Evolutionary conservation across 2,888 invertebrate genomes (phyloP), one percentile per base, ranked within the genome.

Genomic region (Drosophila kokeensis): DNA sequence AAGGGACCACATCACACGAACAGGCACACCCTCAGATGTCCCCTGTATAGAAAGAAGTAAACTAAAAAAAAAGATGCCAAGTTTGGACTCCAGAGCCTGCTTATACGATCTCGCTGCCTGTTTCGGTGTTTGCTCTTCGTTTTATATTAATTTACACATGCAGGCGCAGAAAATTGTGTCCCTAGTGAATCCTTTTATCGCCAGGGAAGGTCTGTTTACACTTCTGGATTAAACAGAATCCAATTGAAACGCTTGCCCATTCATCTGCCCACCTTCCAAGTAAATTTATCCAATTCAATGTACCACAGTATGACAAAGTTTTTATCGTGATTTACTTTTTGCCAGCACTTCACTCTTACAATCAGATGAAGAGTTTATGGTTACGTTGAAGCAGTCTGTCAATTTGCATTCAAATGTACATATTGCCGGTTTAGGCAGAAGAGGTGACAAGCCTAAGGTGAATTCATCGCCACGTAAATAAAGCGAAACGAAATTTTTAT

Each of bases 111-210:
- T 63, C 15, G 32, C 49, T 63, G 61, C 30, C 64, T 67, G 63
- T 63, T 73, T 81, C 38, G 67, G 48, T 87, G 79, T 78, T 68
- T 79, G 64, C 69, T 61, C 55, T 69, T 52, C 30, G 60, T 40
- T 64, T 73, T 81, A 69, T 70, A 87, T 80, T 83, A 83, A 73
- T 81, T 83, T 81, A 62, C 59, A 64, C 71, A 65, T 70, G 72
- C 77, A 71, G 62, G 49, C 66, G 50, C 59, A 62, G 29, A 61
- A 57, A 42, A 55, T 59, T 64, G 45, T 11, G 73, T 50, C 36
- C 34, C 50, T 55, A 32, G 15, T 13, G 40, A 55, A 53, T 52
- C 32, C 54, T 58, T 78, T 67, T 59, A 49, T 45, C 50, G 57
- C 34, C 34, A 27, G 36, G 34, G 30, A 57, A 32, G 34, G 29